These are phyloP conservation scores for Crioceris asparagi DNA, from an alignment of 2,888 invertebrate species.

Conservation along the genomic window DNA sequence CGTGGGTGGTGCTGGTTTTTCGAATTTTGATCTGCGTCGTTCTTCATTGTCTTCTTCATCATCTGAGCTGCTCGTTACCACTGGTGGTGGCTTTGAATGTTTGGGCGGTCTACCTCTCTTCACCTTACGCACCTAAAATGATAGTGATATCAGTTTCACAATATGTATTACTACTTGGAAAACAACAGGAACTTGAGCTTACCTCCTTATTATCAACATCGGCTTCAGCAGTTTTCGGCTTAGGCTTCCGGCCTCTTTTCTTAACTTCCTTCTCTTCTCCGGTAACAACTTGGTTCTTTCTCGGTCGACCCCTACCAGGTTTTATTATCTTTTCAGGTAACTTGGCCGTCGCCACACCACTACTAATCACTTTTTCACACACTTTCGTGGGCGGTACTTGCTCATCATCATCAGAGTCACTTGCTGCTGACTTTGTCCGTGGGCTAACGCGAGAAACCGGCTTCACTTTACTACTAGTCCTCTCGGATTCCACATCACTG, in stretches of 20 bases:
- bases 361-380: conserved; percentile 5
- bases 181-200: too few relatives aligned
- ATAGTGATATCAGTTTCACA: too few relatives aligned
- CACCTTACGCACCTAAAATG: too few relatives aligned
- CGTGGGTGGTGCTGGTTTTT: neutral
- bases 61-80: conserved; percentile 33
- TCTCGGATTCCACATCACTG: conserved; percentile 30
- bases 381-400: conserved; percentile 29
- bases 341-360: neutral
- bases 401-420: conserved; percentile 33
- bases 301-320: conserved; percentile 20
- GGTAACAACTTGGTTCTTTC: conserved; percentile 15
- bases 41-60: conserved; percentile 34
- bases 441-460: conserved; percentile 33
- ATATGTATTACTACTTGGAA: too few relatives aligned
- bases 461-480: conserved; percentile 26
- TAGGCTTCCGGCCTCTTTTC: conserved; percentile 24
- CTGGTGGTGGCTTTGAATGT: conserved; percentile 16
- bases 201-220: too few relatives aligned
- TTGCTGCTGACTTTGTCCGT: conserved; percentile 32
- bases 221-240: too few relatives aligned
- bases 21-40: conserved; percentile 19
- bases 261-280: conserved; percentile 18
- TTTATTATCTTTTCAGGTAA: conserved; percentile 12
- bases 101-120: conserved; percentile 33